Conservation (phyloP, 2,888 invertebrate species). For the Leptopilina syphax region DNA sequence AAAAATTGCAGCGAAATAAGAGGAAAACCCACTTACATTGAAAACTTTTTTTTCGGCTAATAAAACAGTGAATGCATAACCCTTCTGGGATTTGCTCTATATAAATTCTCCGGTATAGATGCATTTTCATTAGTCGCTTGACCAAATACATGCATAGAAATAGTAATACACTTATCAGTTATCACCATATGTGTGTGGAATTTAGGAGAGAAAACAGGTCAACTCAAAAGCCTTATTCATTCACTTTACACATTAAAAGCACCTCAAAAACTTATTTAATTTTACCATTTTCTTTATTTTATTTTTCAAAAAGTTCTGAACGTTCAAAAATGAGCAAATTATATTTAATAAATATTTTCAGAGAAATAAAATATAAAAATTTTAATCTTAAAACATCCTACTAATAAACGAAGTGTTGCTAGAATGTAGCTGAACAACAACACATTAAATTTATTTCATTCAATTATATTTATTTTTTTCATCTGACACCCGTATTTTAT, state of each 20-base stretch:
- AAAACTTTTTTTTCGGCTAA: neutral
- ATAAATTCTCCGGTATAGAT: constrained; percentile 13
- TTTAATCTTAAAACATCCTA: too few species aligned
- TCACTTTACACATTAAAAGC: neutral
- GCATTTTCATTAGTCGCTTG: constrained; percentile 14
- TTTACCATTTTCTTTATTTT: too few species aligned
- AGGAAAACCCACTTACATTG: neutral
- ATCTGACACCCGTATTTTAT: too few species aligned
- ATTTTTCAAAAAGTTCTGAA: too few species aligned
- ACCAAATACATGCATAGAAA: constrained; percentile 19
- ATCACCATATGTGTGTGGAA: constrained; percentile 6
- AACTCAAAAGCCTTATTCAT: neutral
- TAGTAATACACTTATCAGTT: constrained; percentile 30
- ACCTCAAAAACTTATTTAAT: neutral
- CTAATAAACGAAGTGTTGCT: too few species aligned
- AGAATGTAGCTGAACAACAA: too few species aligned
- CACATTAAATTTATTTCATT: too few species aligned
- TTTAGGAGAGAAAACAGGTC: constrained; percentile 19
- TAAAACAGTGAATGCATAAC: neutral
- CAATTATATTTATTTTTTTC: too few species aligned
- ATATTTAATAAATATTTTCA: too few species aligned
- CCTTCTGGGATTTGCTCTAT: neutral
- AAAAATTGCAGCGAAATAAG: neutral
- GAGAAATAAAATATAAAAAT: too few species aligned
- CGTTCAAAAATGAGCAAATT: too few species aligned